These are phyloP conservation scores for Rhinolophus sinicus DNA, from an alignment of 2,113 vertebrate genomes.

Conservation along the genomic window DNA sequence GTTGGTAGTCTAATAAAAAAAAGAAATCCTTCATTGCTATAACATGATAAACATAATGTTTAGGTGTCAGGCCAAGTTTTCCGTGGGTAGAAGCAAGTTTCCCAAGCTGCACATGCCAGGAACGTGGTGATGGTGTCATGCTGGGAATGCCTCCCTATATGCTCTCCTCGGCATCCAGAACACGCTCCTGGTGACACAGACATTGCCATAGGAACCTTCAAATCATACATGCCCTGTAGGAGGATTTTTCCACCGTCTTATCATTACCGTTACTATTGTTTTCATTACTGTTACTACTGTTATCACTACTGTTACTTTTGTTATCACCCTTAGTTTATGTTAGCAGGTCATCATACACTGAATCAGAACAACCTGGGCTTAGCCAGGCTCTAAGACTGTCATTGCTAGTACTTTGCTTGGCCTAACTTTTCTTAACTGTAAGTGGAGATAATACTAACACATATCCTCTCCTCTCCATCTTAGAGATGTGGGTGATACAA, in stretches of 20 bases:
- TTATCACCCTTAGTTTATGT: neutral
- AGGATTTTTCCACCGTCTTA: neutral
- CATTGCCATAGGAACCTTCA: neutral
- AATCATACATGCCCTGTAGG: neutral
- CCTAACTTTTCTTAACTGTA: neutral
- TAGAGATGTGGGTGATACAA: neutral
- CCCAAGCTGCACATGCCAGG: neutral
- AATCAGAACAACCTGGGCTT: neutral
- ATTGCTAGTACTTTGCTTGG: neutral
- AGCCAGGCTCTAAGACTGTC: neutral
- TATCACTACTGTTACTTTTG: neutral
- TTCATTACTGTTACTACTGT: neutral
- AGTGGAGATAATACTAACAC: neutral
- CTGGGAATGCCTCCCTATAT: too few species aligned
- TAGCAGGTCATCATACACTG: neutral
- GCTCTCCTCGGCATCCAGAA: neutral
- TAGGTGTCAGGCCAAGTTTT: neutral
- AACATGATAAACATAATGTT: neutral
- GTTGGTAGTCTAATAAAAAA: neutral
- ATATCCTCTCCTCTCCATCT: neutral
- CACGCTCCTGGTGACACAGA: neutral
- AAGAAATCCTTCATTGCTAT: neutral
- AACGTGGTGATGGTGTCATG: rapidly evolving
- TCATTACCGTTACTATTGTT: neutral
- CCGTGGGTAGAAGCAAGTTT: neutral